Conservation (phyloP, 2,113 vertebrate genomes). For the Carlito syrichta region DNA sequence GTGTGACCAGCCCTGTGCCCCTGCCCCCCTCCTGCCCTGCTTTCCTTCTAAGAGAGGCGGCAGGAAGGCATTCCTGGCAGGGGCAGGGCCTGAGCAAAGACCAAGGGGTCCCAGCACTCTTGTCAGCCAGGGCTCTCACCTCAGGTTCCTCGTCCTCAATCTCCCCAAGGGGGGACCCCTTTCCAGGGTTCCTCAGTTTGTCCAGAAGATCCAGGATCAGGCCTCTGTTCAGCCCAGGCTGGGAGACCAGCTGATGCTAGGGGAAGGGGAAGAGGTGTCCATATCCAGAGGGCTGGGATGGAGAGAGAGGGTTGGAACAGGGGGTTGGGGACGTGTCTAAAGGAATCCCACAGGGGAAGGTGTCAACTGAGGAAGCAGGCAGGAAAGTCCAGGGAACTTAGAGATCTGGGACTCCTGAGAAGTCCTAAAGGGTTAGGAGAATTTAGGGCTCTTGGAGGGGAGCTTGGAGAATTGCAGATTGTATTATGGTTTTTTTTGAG, state of each 20-base stretch:
- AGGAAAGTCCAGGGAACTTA: neutral
- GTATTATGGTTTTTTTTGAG: too few species aligned
- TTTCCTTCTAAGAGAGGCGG: neutral
- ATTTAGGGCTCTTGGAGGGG: neutral
- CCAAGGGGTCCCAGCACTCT: rapidly evolving
- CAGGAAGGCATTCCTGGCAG: neutral
- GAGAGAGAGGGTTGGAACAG: neutral
- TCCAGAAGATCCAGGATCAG: constrained; percentile 91
- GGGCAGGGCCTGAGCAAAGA: neutral
- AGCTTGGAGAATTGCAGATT: neutral
- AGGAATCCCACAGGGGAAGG: neutral
- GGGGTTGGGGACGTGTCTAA: neutral
- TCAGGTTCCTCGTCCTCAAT: constrained; percentile 90
- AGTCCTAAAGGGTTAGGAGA: neutral
- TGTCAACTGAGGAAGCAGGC: neutral
- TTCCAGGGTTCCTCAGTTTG: constrained; percentile 87
- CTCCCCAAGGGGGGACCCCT: constrained; percentile 76
- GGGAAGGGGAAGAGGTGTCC: neutral
- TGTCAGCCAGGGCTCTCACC: constrained; percentile 56
- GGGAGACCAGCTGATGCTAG: constrained; percentile 84
- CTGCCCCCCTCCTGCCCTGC: neutral
- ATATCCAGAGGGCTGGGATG: neutral
- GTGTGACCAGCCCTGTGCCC: neutral
- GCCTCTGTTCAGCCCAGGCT: constrained; percentile 81
- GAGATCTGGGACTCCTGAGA: neutral